These are phyloP conservation scores for Carabus problematicus DNA, from an alignment of 2,888 invertebrate species.

Conservation along the genomic window DNA sequence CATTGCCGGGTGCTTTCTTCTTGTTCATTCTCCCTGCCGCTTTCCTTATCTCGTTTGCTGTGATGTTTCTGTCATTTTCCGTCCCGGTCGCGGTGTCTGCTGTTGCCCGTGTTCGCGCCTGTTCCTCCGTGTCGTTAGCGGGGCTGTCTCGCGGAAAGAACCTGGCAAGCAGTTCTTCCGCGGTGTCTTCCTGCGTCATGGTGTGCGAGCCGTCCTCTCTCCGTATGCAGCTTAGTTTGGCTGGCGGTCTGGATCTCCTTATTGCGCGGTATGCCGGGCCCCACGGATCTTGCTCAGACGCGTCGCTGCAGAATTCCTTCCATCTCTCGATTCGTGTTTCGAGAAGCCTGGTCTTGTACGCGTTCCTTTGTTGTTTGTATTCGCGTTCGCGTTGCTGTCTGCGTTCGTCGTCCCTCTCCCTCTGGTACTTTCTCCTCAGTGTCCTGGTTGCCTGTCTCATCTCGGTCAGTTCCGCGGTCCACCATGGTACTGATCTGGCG, in stretches of 20 bases:
- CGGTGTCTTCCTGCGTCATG: slow-evolving; percentile 16
- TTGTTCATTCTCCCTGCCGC: slow-evolving; percentile 24
- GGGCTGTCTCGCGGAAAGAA: slow-evolving; percentile 36
- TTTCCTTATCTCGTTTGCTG: slow-evolving; percentile 6
- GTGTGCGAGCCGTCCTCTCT: slow-evolving; percentile 13
- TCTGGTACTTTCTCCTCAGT: slow-evolving; percentile 1
- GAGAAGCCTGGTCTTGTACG: slow-evolving; percentile 20
- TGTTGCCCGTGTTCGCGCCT: neutral
- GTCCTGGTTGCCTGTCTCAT: slow-evolving; percentile 11
- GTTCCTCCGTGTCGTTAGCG: slow-evolving; percentile 1
- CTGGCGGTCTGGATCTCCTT: slow-evolving; percentile 9
- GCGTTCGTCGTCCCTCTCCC: neutral
- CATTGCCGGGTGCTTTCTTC: slow-evolving; percentile 29
- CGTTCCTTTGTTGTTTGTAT: neutral
- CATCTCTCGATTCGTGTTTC: slow-evolving; percentile 27
- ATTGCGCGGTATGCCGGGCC: slow-evolving; percentile 33
- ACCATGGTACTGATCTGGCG: slow-evolving; percentile 36
- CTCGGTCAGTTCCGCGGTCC: slow-evolving; percentile 29
- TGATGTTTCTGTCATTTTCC: slow-evolving; percentile 1
- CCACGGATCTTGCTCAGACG: slow-evolving; percentile 37
- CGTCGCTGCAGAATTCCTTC: slow-evolving; percentile 31
- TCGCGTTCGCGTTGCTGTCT: slow-evolving; percentile 3
- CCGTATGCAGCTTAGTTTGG: neutral
- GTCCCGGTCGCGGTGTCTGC: neutral
- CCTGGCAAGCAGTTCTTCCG: slow-evolving; percentile 7